Percentiles rank a stretch among this genome's conserved stretches.
Evolutionary conservation across 2,113 vertebrate genomes (phyloP).

Genomic region (Furnarius figulus): DNA sequence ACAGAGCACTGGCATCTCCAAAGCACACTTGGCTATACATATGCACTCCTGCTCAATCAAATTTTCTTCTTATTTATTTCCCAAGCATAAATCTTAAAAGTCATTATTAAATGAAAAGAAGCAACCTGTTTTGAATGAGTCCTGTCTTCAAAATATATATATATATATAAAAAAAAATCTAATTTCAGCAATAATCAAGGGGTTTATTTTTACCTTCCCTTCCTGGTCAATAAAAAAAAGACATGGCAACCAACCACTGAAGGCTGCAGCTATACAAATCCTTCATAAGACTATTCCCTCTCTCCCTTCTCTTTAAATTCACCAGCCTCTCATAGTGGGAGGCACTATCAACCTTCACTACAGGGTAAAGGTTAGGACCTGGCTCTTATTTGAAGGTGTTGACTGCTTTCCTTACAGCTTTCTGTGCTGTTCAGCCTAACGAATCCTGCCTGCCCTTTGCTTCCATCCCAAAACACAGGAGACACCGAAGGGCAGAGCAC

Average conservation of each 20-base stretch:
- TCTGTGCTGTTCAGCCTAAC: neutral
- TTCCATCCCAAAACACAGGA: neutral
- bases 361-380: neutral
- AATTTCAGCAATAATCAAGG: neutral
- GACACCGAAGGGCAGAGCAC: neutral
- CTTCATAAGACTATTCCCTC: accelerated
- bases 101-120: neutral
- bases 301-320: neutral
- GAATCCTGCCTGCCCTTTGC: neutral
- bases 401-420: neutral
- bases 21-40: neutral
- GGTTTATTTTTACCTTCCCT: neutral
- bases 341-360: neutral
- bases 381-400: neutral
- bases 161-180: too few species aligned
- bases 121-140: neutral
- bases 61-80: neutral
- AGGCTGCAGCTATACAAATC: neutral
- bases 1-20: neutral
- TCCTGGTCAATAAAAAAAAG: neutral
- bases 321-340: neutral
- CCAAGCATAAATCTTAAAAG: neutral
- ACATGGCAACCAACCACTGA: neutral
- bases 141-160: neutral
- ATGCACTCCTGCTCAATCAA: neutral